phyloP scores from a whole-genome alignment of 1,140 invertebrate species.

The Gonioctena quinquepunctata region DNA sequence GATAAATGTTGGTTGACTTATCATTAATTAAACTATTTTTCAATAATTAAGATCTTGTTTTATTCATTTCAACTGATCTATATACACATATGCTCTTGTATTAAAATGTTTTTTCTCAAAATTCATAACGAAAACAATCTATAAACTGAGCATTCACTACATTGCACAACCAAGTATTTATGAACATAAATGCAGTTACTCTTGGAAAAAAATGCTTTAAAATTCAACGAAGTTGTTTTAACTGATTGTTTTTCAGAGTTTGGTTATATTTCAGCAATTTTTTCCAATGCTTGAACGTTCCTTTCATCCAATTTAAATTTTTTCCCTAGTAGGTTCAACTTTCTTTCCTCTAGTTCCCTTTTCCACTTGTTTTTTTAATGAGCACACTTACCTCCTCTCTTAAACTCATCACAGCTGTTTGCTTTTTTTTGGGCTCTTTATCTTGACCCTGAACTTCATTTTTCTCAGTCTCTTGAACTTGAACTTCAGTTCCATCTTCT shows the following conservation, averaged over 20 bases:
- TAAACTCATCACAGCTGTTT: neutral
- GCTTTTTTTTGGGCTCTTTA: too few relatives aligned
- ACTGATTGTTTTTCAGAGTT: neutral
- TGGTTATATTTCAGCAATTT: neutral
- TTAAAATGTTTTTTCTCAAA: too few relatives aligned
- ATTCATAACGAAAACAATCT: too few relatives aligned
- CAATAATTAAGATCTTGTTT: too few relatives aligned
- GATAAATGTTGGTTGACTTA: too few relatives aligned
- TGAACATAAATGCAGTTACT: neutral
- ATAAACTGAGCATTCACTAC: too few relatives aligned
- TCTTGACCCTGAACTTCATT: neutral
- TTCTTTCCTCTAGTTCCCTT: neutral
- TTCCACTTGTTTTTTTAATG: neutral
- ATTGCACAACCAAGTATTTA: neutral
- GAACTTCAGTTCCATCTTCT: neutral
- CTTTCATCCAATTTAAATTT: constrained; percentile 2
- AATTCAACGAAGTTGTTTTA: neutral
- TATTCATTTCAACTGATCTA: too few relatives aligned
- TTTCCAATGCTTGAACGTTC: neutral
- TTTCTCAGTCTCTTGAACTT: neutral
- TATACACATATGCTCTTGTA: too few relatives aligned
- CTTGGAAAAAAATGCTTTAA: neutral
- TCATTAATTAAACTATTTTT: too few relatives aligned
- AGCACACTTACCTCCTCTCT: neutral
- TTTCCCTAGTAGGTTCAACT: neutral